Conservation (phyloP, 1,140 invertebrate genomes). For the Eriosoma lanigerum region DNA sequence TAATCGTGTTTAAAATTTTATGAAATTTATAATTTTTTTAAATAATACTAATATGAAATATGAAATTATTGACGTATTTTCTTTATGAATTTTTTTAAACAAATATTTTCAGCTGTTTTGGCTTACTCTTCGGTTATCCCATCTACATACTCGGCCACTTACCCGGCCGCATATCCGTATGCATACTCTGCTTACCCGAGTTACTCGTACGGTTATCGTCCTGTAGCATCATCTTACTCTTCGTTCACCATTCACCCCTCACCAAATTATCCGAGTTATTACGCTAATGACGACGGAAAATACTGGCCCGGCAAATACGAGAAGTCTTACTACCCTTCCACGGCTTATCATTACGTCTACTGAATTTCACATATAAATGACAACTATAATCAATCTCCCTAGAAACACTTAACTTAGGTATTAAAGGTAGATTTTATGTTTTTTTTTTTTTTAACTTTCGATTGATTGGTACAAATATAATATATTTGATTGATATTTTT, state of each 20-base stretch:
- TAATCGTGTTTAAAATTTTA: too few relatives aligned
- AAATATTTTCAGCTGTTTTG: constrained; percentile 1
- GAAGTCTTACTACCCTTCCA: background rate
- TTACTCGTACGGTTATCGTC: background rate
- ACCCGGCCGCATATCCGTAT: constrained; percentile 35
- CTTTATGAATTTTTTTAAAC: background rate
- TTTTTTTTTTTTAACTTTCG: too few relatives aligned
- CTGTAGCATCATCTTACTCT: background rate
- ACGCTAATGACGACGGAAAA: constrained; percentile 53
- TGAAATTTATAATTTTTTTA: too few relatives aligned
- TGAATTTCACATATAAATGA: background rate
- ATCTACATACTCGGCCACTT: too few relatives aligned
- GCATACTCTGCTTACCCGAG: constrained; percentile 36
- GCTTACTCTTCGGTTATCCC: constrained; percentile 36
- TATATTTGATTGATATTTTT: too few relatives aligned
- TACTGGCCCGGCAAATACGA: constrained; percentile 54
- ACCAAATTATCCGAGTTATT: constrained; percentile 36
- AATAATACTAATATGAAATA: background rate
- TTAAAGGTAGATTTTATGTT: too few relatives aligned
- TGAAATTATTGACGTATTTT: background rate
- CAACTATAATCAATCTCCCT: too few relatives aligned
- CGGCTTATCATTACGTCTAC: background rate
- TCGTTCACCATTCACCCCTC: too few relatives aligned
- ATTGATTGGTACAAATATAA: too few relatives aligned
- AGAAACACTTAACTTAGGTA: too few relatives aligned